Conservation (phyloP, 2,888 invertebrate genomes). For the Dilophus febrilis region DNA sequence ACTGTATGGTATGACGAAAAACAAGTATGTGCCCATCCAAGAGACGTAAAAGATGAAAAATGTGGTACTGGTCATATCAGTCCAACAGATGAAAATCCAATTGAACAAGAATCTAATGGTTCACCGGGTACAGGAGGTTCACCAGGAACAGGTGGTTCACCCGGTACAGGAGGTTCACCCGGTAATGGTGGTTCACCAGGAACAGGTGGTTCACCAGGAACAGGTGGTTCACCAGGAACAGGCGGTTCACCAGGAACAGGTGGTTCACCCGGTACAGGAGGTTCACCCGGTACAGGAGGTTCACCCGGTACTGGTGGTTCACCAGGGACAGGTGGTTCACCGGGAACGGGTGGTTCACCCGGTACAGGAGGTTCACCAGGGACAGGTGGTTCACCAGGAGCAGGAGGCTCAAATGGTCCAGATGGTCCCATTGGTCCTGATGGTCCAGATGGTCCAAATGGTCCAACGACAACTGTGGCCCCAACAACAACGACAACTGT, state of each 20-base stretch:
- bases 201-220: not conserved
- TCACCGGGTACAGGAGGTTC: no score
- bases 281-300: no score
- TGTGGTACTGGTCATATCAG: slow-evolving; percentile 10
- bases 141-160: no score
- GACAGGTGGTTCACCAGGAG: not conserved
- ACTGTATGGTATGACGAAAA: slow-evolving; percentile 41
- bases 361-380: not conserved
- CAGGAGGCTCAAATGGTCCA: not conserved
- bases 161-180: no score
- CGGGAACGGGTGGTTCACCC: not conserved
- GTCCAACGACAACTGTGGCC: no score
- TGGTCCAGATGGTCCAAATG: not conserved
- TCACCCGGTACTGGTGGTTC: not conserved
- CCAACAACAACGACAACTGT: no score
- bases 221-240: not conserved
- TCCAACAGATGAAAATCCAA: not conserved
- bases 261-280: no score
- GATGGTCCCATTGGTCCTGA: not conserved
- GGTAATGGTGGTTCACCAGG: no score
- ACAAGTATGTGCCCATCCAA: slow-evolving; percentile 33
- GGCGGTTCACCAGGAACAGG: no score
- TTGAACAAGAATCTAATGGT: not conserved
- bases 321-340: not conserved
- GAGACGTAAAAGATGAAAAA: slow-evolving; percentile 17